Evolutionary conservation across 2,797 vertebrate genomes (phyloP), one percentile per base, ranked within the genome.

Genomic region (Pogonophryne albipinna): DNA sequence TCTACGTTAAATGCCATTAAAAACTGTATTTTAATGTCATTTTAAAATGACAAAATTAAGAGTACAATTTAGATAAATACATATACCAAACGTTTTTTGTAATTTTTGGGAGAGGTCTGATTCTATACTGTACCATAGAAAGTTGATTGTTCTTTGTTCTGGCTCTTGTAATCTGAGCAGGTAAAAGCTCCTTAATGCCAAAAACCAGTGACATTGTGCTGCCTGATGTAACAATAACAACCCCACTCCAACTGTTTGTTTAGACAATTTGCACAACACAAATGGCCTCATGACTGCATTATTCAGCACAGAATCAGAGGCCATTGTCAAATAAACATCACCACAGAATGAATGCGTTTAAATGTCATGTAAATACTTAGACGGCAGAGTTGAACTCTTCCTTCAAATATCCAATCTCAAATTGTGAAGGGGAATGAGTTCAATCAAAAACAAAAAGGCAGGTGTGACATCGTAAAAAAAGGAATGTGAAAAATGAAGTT

Each of bases 401-500:
- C 79, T 75, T 41, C n/a, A 34, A 41, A 68, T 69, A 59, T 80
- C 67, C 61, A 8, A 80, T 79, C 71, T 90, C 45, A 72, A 75
- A 74, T 79, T 38, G 3, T 77, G 46, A 87, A 61, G 17, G 14
- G 13, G 20, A 71, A 61, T 60, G 52, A 56, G 73, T 78, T 79
- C 68, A 92, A 94, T 87, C n/a, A 90, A 88, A 85, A 92, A 94
- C 88, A 95, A 85, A 93, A 91, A 89, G 80, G 45, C 8, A 34
- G 79, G 90, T 76, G 71, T 69, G 77, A 86, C 88, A 86, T 75
- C 76, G 89, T 31, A 75, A 66, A 80, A 67, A 66, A 66, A 68
- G 8, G 7, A 63, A 83, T 73, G 70, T 52, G 75, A 89, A 67
- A 90, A 84, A 76, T 89, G 73, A 92, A 85, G 77, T 90, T 69